Percentiles rank a stretch among this genome's conserved stretches.
Conservation (phyloP, 35 echinoderm and acorn worm genomes). For the Acanthaster planci region DNA sequence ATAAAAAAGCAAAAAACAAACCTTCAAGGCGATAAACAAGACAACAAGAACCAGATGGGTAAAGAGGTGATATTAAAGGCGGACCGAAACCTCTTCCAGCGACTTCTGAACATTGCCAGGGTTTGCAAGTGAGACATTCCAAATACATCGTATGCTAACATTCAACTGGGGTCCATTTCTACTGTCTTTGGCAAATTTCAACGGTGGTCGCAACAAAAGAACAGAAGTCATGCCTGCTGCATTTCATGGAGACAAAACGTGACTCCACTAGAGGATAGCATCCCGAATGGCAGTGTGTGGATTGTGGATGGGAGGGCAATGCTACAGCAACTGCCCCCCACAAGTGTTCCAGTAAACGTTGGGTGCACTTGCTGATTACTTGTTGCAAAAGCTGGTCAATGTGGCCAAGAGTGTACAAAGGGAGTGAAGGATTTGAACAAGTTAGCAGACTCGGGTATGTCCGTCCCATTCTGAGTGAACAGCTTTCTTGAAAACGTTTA, state of each 20-base stretch:
- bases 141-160: conserved; percentile 28
- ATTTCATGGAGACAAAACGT: not conserved
- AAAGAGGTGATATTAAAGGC: not conserved
- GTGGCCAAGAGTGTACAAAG: conserved; percentile 24
- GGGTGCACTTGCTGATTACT: conserved; percentile 42
- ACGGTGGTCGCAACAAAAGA: conserved; percentile 57
- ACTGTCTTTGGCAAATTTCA: conserved; percentile 39
- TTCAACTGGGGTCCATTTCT: conserved; percentile 43
- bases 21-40: conserved; percentile 36
- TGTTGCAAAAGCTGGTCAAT: conserved; percentile 21
- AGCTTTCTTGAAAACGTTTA: no score
- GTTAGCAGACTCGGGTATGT: no score
- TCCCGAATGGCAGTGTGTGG: conserved; percentile 10
- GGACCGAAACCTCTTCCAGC: conserved; percentile 30
- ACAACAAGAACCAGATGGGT: not conserved
- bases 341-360: conserved; percentile 45
- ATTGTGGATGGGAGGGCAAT: conserved; percentile 71
- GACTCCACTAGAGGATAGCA: not conserved
- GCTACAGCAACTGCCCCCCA: conserved; percentile 20
- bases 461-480: no score
- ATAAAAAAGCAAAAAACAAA: conserved; percentile 43
- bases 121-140: conserved; percentile 42
- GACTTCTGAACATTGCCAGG: conserved; percentile 56
- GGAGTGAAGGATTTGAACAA: no score
- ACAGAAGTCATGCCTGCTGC: conserved; percentile 39